These are phyloP conservation scores for Brachionus manjavacas DNA, from an alignment of 1,140 invertebrate genomes.

Conservation along the genomic window DNA sequence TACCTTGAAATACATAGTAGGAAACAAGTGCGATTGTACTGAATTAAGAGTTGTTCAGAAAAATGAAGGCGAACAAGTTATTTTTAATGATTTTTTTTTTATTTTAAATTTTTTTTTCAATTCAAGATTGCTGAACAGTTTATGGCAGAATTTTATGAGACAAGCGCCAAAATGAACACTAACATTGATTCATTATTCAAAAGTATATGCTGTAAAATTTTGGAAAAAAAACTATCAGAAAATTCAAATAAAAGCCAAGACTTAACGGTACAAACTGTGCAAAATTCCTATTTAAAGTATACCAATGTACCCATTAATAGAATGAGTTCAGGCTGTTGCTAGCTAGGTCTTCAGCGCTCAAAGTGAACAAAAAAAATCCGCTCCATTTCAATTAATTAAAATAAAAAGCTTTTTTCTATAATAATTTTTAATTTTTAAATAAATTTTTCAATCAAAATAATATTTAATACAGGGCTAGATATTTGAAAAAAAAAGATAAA, in stretches of 20 bases:
- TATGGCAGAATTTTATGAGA: background rate
- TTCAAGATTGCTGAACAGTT: background rate
- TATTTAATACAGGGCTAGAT: background rate
- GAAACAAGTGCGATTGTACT: conserved; percentile 99
- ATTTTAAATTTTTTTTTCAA: background rate
- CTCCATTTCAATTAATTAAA: background rate
- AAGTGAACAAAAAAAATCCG: background rate
- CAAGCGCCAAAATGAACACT: background rate
- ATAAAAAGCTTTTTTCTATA: too few species aligned
- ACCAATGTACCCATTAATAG: background rate
- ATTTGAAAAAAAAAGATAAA: background rate
- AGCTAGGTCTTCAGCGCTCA: too few species aligned
- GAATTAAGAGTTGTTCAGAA: conserved; percentile 87
- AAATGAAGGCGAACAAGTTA: conserved; percentile 82
- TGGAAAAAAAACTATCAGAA: background rate
- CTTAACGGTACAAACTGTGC: background rate
- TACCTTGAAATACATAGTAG: conserved; percentile 99
- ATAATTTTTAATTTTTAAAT: too few species aligned
- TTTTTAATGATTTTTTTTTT: conserved; percentile 64
- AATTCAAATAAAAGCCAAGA: background rate
- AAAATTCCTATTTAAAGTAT: background rate
- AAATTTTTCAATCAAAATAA: background rate
- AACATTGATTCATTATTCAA: background rate
- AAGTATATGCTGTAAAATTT: background rate
- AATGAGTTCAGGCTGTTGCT: background rate